These are phyloP conservation scores for Macropis europaea DNA, from an alignment of 2,888 invertebrate species.

Conservation along the genomic window DNA sequence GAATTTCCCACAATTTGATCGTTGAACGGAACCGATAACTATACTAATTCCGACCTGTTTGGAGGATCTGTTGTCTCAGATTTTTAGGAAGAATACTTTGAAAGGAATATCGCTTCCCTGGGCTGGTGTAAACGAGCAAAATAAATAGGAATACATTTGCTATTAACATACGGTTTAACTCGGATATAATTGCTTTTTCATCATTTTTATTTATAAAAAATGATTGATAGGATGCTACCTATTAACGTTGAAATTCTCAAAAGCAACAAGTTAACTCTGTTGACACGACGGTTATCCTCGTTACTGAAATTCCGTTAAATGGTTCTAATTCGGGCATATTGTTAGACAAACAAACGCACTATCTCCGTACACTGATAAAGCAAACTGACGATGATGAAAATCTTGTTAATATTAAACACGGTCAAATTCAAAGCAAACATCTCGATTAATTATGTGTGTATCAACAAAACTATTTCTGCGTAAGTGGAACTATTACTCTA, in stretches of 20 bases:
- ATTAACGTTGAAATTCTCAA: conserved; percentile 20
- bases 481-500: too few relatives aligned
- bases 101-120: background rate
- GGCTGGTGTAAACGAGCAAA: background rate
- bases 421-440: too few relatives aligned
- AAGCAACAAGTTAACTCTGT: conserved; percentile 26
- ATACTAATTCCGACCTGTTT: conserved; percentile 31
- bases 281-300: conserved; percentile 33
- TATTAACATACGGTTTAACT: background rate
- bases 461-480: too few relatives aligned
- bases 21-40: conserved; percentile 33
- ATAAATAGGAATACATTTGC: background rate
- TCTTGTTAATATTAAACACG: too few relatives aligned
- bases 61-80: background rate
- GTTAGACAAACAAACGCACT: conserved; percentile 28
- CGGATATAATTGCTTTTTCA: background rate
- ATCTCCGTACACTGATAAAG: too few relatives aligned
- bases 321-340: conserved; percentile 31
- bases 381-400: too few relatives aligned
- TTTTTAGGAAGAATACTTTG: background rate
- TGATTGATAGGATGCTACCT: background rate
- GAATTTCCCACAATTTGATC: conserved; percentile 34
- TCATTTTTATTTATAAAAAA: background rate
- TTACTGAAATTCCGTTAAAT: conserved; percentile 20
- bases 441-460: too few relatives aligned